Evolutionary conservation across 1,140 invertebrate species (phyloP), one percentile per base, ranked within the genome.

Genomic region (Drosophila athabasca): DNA sequence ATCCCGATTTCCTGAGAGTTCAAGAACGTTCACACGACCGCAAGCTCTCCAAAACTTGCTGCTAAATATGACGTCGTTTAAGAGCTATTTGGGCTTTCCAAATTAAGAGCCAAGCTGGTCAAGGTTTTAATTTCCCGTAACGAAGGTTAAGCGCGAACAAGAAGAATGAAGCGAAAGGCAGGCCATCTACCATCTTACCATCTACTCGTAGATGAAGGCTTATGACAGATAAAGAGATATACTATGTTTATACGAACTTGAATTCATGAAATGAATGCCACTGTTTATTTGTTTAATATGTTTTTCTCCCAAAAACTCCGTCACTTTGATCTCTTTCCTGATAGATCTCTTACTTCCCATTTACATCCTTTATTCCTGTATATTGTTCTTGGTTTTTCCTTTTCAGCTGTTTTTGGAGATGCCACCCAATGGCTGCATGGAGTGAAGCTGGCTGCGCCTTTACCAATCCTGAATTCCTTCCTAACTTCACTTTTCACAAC

Each of bases 41-140:
- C 24, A 46, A 53, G 64, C 44, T 24, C 26, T 24, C 4, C 8
- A 9, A 39, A 4, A 4, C 7, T 39, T 2, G 31, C 31, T 31
- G 31, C 39, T 29, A 55, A 62, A 55, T 65, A 73, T 84, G 67
- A 84, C 77, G 77, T 67, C 65, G 70, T 74, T 57, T 62, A 55
- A 41, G 51, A 51, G 65, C 48, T 17, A 69, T 49, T 69, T 31
- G 11, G 65, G 26, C 64, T 69, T 69, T 70, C 67, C 55, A 68
- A 64, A 71, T 84, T 72, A 66, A 62, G 54, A 59, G 19, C 3
- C 15, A 80, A 80, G 62, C 58, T 69, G 73, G 78, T 74, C 73
- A 82, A 87, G 82, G 68, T 60, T 81, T 69, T 76, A 77, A 85
- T 85, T 85, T 85, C 73, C 78, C 82, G 79, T 69, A 76, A 58